Conservation (phyloP, 2,888 invertebrate species). For the Meteorus colon region DNA sequence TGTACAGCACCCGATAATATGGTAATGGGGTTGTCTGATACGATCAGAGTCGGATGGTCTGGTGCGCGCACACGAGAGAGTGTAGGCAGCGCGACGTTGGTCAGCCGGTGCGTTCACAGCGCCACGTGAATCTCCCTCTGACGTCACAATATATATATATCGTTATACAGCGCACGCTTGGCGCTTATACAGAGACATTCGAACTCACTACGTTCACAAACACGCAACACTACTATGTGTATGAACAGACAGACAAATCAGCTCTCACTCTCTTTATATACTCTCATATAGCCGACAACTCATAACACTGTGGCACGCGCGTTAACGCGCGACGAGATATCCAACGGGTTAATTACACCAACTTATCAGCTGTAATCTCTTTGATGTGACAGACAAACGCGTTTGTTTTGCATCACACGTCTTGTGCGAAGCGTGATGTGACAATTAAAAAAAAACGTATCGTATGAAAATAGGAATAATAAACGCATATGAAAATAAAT, state of each 20-base stretch:
- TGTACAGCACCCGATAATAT: constrained; percentile 53
- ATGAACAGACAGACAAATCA: constrained; percentile 15
- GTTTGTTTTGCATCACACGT: constrained; percentile 26
- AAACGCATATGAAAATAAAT: not conserved
- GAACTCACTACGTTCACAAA: not conserved
- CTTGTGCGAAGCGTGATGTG: constrained; percentile 12
- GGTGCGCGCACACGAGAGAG: constrained; percentile 9
- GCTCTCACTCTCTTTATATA: not conserved
- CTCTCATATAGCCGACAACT: constrained; percentile 12
- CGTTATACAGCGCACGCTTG: not conserved
- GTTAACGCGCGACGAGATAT: constrained; percentile 30
- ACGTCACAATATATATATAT: constrained; percentile 21
- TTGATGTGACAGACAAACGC: constrained; percentile 17
- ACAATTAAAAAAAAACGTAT: constrained; percentile 6
- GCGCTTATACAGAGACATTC: constrained; percentile 12
- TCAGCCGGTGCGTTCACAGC: constrained; percentile 27
- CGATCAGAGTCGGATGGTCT: constrained; percentile 50
- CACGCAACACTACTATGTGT: not conserved
- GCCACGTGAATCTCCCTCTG: constrained; percentile 30
- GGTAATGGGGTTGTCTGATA: constrained; percentile 54
- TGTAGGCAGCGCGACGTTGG: not conserved
- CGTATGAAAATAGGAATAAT: not conserved
- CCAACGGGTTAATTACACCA: constrained; percentile 27
- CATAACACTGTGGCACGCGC: constrained; percentile 25
- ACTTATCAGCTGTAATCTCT: constrained; percentile 33